Evolutionary conservation across 1,140 invertebrate species (phyloP).

Genomic region (Leptinotarsa undecemlineata): DNA sequence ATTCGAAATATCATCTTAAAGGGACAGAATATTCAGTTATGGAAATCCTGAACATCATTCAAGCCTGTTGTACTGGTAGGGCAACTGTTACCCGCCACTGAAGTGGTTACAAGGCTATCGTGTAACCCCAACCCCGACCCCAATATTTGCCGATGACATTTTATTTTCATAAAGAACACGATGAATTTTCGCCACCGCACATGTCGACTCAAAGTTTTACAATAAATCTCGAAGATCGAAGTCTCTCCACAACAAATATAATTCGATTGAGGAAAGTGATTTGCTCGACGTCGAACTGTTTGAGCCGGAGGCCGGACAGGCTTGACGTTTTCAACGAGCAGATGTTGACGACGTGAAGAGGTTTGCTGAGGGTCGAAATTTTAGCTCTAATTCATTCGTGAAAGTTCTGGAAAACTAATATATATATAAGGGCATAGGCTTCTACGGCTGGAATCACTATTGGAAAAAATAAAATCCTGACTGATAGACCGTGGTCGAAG

Average conservation of each 20-base stretch:
- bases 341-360: too few species aligned
- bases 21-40: not conserved
- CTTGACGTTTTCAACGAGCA: too few species aligned
- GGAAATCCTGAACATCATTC: not conserved
- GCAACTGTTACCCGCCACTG: not conserved
- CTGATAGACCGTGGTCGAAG: too few species aligned
- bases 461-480: too few species aligned
- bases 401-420: too few species aligned
- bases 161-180: conserved; percentile 18
- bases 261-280: not conserved
- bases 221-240: conserved; percentile 14
- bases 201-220: conserved; percentile 14
- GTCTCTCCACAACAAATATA: conserved; percentile 15
- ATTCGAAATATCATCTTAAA: not conserved
- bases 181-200: conserved; percentile 22
- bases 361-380: too few species aligned
- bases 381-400: too few species aligned
- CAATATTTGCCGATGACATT: conserved; percentile 13
- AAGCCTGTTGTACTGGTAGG: not conserved
- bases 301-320: not conserved
- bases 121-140: conserved; percentile 11
- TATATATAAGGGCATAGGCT: too few species aligned
- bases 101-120: not conserved
- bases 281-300: not conserved
- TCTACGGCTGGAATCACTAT: too few species aligned